These are phyloP conservation scores for Eupithecia inturbata DNA, from an alignment of 2,888 invertebrate genomes.

Conservation along the genomic window DNA sequence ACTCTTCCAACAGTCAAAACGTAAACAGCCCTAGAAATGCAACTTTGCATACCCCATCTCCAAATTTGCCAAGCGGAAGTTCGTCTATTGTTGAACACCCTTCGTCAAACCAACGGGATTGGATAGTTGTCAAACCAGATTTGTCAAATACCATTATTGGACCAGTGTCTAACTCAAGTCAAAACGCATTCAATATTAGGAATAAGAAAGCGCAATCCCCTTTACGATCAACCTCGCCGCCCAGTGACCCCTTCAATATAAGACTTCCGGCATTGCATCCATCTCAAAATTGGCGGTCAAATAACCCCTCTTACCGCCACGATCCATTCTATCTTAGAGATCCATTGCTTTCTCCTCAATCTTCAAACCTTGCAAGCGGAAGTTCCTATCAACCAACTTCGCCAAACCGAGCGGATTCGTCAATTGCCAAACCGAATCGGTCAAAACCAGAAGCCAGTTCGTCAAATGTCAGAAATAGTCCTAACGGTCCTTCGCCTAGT, in stretches of 20 bases:
- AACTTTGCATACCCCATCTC: background rate
- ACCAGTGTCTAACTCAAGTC: background rate
- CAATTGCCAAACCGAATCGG: conserved; percentile 13
- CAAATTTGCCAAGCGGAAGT: background rate
- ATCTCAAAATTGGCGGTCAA: conserved; percentile 1
- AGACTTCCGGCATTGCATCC: background rate
- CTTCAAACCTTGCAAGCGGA: background rate
- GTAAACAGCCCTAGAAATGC: background rate
- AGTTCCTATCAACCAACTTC: background rate
- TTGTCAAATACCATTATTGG: background rate
- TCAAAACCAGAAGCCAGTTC: conserved; percentile 11
- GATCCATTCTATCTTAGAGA: background rate
- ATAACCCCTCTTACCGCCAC: background rate
- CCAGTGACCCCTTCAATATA: background rate
- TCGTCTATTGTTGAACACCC: background rate
- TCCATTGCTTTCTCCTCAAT: background rate
- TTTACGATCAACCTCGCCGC: background rate
- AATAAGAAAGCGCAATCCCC: background rate
- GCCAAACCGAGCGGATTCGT: conserved; percentile 6
- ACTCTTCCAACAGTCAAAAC: background rate
- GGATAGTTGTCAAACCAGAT: conserved; percentile 1
- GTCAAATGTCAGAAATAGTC: background rate
- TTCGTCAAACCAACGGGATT: conserved; percentile 1
- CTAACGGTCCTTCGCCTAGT: background rate
- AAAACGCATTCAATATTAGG: background rate